These are phyloP conservation scores for Prunella strophiata DNA, from an alignment of 2,797 vertebrate genomes.

Conservation along the genomic window DNA sequence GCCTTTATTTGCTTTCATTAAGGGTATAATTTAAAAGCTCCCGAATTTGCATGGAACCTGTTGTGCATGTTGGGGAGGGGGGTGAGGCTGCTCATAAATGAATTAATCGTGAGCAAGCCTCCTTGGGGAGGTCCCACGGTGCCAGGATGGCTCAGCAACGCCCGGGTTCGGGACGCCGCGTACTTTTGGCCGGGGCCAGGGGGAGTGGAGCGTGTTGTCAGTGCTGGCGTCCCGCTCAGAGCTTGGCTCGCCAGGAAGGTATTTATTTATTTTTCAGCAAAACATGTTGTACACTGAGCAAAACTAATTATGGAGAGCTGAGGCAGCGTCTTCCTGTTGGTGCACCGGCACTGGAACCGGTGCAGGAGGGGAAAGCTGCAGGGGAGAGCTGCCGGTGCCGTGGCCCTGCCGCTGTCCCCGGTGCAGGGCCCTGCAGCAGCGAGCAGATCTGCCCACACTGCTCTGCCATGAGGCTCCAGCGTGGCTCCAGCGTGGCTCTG, in stretches of 20 bases:
- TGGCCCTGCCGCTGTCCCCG: accelerated
- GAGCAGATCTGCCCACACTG: constrained; percentile 14
- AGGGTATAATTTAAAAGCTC: constrained; percentile 85
- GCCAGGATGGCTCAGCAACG: not conserved
- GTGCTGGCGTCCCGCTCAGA: not conserved
- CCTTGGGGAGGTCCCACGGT: constrained; percentile 47
- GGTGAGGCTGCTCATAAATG: constrained; percentile 46
- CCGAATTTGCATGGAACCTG: constrained; percentile 82
- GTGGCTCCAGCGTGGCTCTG: not conserved
- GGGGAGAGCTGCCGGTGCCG: accelerated
- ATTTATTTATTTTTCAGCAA: constrained; percentile 60
- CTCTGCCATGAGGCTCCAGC: constrained; percentile 59
- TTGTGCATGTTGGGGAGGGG: constrained; percentile 66
- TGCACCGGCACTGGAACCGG: not conserved
- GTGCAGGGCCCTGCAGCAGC: constrained; percentile 14
- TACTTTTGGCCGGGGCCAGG: constrained; percentile 5
- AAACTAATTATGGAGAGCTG: constrained; percentile 25
- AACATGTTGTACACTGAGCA: constrained; percentile 56
- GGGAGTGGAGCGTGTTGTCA: constrained; percentile 30
- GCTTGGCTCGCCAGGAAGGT: constrained; percentile 55
- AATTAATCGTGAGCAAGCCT: constrained; percentile 56
- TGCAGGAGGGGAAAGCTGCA: not conserved
- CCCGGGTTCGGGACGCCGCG: not conserved
- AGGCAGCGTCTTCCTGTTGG: constrained; percentile 9
- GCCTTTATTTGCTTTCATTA: constrained; percentile 88